Conservation (phyloP, 2,113 vertebrate species). For the Delphinus delphis region DNA sequence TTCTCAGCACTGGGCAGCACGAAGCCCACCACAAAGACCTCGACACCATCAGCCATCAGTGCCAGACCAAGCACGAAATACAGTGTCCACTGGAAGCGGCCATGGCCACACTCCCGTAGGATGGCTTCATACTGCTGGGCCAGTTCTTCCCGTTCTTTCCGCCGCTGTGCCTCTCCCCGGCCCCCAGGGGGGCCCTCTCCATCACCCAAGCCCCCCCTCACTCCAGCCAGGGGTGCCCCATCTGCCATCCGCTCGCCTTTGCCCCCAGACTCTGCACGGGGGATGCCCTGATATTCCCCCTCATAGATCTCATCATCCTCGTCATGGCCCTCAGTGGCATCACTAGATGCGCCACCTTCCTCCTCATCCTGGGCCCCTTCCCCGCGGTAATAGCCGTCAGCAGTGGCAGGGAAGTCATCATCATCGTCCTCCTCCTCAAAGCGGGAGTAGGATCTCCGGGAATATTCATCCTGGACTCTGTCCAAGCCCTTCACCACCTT, state of each 20-base stretch:
- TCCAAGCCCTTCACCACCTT: conserved; percentile 93
- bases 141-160: conserved; percentile 94
- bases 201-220: conserved; percentile 71
- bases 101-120: conserved; percentile 96
- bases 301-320: conserved; percentile 99
- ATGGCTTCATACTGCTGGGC: conserved; percentile 97
- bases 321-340: conserved; percentile 96
- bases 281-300: conserved; percentile 98
- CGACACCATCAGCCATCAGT: conserved; percentile 96
- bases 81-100: conserved; percentile 98
- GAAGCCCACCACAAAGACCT: conserved; percentile 98
- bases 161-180: conserved; percentile 62
- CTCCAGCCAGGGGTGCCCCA: conserved; percentile 71
- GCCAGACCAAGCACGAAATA: conserved; percentile 97
- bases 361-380: conserved; percentile 89
- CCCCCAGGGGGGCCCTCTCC: conserved; percentile 53
- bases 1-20: conserved; percentile 97
- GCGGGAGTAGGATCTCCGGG: conserved; percentile 93
- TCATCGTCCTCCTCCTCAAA: conserved; percentile 96
- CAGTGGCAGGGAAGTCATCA: conserved; percentile 88
- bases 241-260: conserved; percentile 77
- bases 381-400: conserved; percentile 85
- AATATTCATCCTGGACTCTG: conserved; percentile 94
- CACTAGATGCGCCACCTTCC: conserved; percentile 93
- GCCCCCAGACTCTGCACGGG: conserved; percentile 90